Percentiles rank a stretch among this genome's conserved stretches.
These are phyloP conservation scores for Pentalonia nigronervosa DNA, from an alignment of 1,140 invertebrate species.

Conservation along the genomic window DNA sequence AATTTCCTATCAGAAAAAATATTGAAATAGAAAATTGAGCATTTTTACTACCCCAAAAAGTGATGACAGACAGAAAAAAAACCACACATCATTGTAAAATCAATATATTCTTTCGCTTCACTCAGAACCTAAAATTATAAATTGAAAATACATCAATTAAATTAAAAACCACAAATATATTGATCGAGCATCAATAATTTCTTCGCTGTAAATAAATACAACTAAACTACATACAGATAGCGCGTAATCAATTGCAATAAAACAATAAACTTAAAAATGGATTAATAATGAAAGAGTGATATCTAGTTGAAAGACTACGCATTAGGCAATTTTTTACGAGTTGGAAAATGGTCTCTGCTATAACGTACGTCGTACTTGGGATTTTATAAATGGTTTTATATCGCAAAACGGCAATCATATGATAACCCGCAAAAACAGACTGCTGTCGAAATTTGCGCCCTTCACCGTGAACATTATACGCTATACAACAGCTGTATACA, in stretches of 20 bases:
- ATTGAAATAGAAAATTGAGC: too few species aligned
- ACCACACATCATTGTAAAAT: too few species aligned
- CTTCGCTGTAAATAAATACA: neutral
- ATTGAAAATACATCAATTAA: neutral
- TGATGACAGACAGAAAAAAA: too few species aligned
- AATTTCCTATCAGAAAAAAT: too few species aligned
- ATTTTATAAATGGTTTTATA: constrained; percentile 18
- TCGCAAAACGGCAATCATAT: neutral
- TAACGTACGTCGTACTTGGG: neutral
- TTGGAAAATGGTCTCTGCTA: neutral
- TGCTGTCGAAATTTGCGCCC: neutral
- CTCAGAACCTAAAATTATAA: too few species aligned
- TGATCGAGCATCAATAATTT: neutral
- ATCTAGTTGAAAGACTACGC: neutral
- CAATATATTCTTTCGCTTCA: too few species aligned
- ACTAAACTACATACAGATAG: neutral
- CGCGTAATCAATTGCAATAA: neutral
- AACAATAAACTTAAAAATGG: neutral
- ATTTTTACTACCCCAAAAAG: too few species aligned
- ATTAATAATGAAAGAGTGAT: neutral
- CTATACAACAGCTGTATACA: neutral
- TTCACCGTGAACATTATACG: neutral
- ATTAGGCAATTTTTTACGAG: neutral
- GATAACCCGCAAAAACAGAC: neutral
- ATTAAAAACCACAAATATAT: neutral